phyloP scores from a whole-genome alignment of 2,113 vertebrate genomes.

The Spilogale gracilis region DNA sequence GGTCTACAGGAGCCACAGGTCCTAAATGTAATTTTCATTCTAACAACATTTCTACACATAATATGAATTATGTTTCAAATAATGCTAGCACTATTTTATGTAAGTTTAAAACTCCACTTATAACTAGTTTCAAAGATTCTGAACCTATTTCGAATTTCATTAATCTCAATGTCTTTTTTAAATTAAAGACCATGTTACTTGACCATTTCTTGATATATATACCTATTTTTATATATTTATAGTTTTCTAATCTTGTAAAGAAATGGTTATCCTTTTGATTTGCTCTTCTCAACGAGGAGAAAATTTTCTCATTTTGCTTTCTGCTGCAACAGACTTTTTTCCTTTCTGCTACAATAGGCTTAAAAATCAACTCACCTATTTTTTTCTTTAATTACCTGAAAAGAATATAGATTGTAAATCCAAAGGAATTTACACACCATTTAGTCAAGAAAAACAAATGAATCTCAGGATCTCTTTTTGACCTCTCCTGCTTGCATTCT shows the following conservation, averaged over 20 bases:
- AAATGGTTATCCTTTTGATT: slow-evolving; percentile 43
- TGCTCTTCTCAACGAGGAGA: neutral
- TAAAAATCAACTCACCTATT: slow-evolving; percentile 20
- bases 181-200: neutral
- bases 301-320: neutral
- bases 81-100: neutral
- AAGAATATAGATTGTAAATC: slow-evolving; percentile 19
- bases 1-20: neutral
- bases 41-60: neutral
- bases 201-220: neutral
- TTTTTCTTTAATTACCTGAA: neutral
- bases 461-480: slow-evolving; percentile 15
- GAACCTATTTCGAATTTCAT: neutral
- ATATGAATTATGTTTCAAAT: slow-evolving; percentile 17
- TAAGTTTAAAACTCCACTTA: neutral
- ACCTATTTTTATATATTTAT: neutral
- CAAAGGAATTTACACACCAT: neutral
- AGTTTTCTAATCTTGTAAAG: slow-evolving; percentile 27
- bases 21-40: slow-evolving; percentile 4
- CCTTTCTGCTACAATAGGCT: neutral
- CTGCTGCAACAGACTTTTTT: neutral
- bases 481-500: neutral
- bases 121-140: slow-evolving; percentile 4
- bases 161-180: slow-evolving; percentile 21
- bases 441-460: neutral